Conservation (phyloP, 2,888 invertebrate genomes). For the Muschampia plurimacula region DNA sequence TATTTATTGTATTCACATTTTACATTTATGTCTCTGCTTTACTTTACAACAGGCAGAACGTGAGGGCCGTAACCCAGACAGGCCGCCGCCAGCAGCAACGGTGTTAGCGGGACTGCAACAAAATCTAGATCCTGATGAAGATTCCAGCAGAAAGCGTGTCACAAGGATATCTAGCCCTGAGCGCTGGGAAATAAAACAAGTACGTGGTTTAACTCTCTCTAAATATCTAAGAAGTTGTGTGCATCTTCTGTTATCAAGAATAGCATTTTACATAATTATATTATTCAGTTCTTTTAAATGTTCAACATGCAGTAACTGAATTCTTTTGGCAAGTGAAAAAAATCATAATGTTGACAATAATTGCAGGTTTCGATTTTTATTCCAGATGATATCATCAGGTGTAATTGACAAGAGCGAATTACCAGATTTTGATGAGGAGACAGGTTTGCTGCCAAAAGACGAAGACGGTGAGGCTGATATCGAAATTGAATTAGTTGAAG, state of each 20-base stretch:
- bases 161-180: constrained; percentile 98
- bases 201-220: constrained; percentile 48
- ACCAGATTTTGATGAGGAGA: constrained; percentile 99
- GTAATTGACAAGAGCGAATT: constrained; percentile 96
- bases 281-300: no score
- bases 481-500: constrained; percentile 99
- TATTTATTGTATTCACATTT: no score
- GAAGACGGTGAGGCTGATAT: constrained; percentile 99
- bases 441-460: constrained; percentile 95
- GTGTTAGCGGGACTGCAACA: constrained; percentile 83
- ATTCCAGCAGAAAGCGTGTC: constrained; percentile 92
- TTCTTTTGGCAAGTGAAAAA: no score
- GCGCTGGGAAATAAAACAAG: constrained; percentile 98
- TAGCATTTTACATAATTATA: not conserved
- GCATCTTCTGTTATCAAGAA: no score
- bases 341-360: not conserved
- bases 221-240: no score
- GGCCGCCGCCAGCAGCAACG: constrained; percentile 89
- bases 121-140: constrained; percentile 91
- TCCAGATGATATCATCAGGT: constrained; percentile 95
- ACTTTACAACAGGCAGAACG: constrained; percentile 82
- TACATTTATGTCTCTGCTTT: no score
- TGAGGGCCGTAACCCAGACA: constrained; percentile 95
- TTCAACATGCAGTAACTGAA: no score
- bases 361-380: not conserved